Evolutionary conservation across 2,797 vertebrate genomes (phyloP), one percentile per base, ranked within the genome.

Genomic region (Micromesistius poutassou): DNA sequence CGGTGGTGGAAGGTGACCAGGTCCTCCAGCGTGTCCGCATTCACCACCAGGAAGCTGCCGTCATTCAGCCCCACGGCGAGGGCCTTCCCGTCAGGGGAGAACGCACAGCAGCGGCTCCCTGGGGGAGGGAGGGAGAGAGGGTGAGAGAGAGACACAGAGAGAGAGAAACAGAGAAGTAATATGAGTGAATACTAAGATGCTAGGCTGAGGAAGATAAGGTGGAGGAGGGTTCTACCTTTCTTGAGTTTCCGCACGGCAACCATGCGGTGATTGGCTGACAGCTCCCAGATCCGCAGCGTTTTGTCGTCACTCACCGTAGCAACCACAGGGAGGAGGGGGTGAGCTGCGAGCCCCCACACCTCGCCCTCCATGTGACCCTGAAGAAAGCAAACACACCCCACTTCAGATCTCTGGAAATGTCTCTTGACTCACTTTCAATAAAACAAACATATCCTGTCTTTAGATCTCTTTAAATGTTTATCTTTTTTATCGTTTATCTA

Each of bases 321-420:
- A n/a, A 97, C 98, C 86, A 99, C 93, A 12, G 98, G 97, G 89
- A 99, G 94, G 36, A 96, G 93, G 0, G 98, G 98, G 74, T 99
- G 97, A 42, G 96, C 94, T 0, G 97, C 96, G 85, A 99, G 82
- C 30, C 98, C 98, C 97, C 97, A 99, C 22, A 99, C 97, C 84
- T 99, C 97, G 22, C 98, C 97, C 87, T 99, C 96, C 96, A 98
- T 98, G 82, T 99, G 98, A 73, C 98, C 97, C 98, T 99, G 84
- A 73, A 72, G 14, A 28, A 30, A 13, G 16, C 19, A 36, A 28
- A 25, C 25, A 71, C 72, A 74, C 12, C 25, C 30, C 50, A 30
- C 40, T 42, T 42, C 40, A 42, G 12, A 42, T 42, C 40, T 2
- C 40, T 42, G 14, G 12, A 9, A 9, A 42, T 14, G 40, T 42